These are phyloP conservation scores for Drosophila willistoni DNA, from an alignment of 1,140 invertebrate species.

Conservation along the genomic window DNA sequence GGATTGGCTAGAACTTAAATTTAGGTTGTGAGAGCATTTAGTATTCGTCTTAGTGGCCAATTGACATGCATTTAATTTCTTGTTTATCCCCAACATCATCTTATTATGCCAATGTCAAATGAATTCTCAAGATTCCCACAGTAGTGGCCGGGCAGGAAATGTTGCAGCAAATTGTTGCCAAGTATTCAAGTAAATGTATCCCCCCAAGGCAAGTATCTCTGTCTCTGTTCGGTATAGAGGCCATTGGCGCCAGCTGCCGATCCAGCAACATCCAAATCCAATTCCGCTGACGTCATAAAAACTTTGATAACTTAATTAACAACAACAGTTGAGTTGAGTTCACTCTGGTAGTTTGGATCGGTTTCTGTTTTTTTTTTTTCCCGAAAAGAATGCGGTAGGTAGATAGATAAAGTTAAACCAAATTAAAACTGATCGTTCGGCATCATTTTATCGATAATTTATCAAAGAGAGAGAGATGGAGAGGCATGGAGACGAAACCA, in stretches of 20 bases:
- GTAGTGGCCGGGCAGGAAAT: slow-evolving; percentile 33
- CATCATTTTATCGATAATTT: slow-evolving; percentile 82
- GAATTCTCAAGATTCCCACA: slow-evolving; percentile 13
- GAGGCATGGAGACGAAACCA: background rate
- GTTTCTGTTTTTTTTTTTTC: slow-evolving; percentile 28
- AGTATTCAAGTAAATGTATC: slow-evolving; percentile 6
- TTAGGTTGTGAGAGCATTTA: background rate
- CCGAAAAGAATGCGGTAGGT: slow-evolving; percentile 75
- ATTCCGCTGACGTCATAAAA: slow-evolving; percentile 73
- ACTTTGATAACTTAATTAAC: slow-evolving; percentile 81
- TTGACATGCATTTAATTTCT: slow-evolving; percentile 10
- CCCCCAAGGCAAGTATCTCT: background rate
- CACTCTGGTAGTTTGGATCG: background rate
- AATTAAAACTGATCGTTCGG: slow-evolving; percentile 77
- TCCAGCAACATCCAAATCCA: slow-evolving; percentile 3
- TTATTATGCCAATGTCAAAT: slow-evolving; percentile 17
- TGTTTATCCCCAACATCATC: slow-evolving; percentile 7
- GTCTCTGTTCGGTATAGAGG: slow-evolving; percentile 28
- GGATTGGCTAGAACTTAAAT: background rate
- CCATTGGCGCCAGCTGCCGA: slow-evolving; percentile 64
- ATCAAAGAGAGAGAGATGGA: slow-evolving; percentile 49
- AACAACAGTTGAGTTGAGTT: slow-evolving; percentile 37
- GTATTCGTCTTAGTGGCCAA: background rate
- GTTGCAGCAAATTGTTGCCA: slow-evolving; percentile 45
- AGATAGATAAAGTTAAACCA: slow-evolving; percentile 61